Conservation (phyloP, 2,797 vertebrate genomes). For the Nannoperca obscura region DNA sequence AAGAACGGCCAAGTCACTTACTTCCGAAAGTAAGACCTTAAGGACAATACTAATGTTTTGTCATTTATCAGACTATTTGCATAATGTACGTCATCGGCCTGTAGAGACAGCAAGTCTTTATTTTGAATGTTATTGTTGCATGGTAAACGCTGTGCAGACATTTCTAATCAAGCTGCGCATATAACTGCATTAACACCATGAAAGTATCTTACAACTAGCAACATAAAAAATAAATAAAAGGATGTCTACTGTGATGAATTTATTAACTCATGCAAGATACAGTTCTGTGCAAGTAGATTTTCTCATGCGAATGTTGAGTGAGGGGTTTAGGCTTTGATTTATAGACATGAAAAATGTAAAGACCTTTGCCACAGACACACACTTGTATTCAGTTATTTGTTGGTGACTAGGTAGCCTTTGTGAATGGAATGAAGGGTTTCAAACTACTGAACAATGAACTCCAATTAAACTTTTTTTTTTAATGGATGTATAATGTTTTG, state of each 20-base stretch:
- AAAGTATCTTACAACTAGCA: not conserved
- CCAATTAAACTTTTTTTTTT: not conserved
- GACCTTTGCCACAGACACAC: not conserved
- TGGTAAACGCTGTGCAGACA: not conserved
- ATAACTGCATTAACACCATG: not conserved
- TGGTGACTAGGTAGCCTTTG: not conserved
- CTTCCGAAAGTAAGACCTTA: constrained; percentile 87
- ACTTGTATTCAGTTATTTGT: not conserved
- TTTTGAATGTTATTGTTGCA: not conserved
- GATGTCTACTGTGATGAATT: not conserved
- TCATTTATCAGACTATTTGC: not conserved
- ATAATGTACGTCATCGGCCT: not conserved
- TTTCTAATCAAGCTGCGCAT: not conserved
- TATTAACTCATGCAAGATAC: not conserved
- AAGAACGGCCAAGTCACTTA: constrained; percentile 97
- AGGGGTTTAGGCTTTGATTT: not conserved
- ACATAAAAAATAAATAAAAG: not conserved
- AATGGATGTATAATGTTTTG: not conserved
- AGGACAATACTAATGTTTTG: not conserved
- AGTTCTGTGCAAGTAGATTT: not conserved
- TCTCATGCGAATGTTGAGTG: not conserved
- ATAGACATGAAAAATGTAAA: not conserved
- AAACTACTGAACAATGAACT: not conserved
- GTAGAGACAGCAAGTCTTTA: not conserved
- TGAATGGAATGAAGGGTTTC: not conserved